These are phyloP conservation scores for Carollia perspicillata DNA, from an alignment of 2,113 vertebrate species.

Conservation along the genomic window DNA sequence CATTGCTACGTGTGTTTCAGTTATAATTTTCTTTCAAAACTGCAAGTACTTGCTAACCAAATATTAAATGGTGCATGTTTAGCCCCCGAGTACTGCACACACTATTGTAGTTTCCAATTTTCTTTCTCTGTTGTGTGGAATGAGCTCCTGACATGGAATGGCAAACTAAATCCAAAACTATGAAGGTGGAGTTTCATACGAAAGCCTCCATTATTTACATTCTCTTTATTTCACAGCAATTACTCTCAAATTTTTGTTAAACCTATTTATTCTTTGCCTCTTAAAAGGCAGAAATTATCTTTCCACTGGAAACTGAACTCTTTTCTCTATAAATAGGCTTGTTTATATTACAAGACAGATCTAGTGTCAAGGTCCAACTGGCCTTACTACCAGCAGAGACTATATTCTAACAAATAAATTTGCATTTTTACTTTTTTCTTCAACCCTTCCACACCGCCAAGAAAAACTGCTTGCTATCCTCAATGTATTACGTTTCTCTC, in stretches of 20 bases:
- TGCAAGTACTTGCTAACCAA: not conserved
- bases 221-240: not conserved
- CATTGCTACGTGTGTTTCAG: not conserved
- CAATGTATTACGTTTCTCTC: not conserved
- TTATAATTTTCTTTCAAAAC: conserved; percentile 24
- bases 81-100: not conserved
- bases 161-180: not conserved
- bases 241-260: not conserved
- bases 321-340: not conserved
- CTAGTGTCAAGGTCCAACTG: not conserved
- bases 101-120: not conserved
- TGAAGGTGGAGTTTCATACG: not conserved
- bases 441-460: not conserved
- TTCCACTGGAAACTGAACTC: not conserved
- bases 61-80: not conserved
- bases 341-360: not conserved
- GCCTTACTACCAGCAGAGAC: not conserved
- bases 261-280: not conserved
- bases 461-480: not conserved
- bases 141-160: not conserved
- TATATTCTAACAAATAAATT: not conserved
- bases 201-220: conserved; percentile 9
- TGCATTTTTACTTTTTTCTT: not conserved
- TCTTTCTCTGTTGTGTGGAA: not conserved
- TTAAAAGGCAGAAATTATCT: not conserved